Conservation (phyloP, 1,140 invertebrate genomes). For the Lerema accius region DNA sequence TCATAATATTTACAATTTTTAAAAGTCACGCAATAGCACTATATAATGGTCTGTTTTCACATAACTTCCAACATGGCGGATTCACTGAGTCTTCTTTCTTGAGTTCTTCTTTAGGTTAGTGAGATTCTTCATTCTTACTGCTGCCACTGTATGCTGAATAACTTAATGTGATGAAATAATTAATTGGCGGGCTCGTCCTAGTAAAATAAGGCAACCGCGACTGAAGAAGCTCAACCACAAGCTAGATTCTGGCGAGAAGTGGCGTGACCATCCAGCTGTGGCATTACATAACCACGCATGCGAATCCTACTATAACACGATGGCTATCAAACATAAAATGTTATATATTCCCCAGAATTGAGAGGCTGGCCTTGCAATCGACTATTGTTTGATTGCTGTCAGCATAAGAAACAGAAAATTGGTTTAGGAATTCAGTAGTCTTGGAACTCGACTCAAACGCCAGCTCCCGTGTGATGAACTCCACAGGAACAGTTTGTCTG, state of each 20-base stretch:
- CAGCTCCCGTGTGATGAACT: constrained; percentile 92
- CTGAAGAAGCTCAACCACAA: constrained; percentile 28
- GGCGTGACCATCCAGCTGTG: constrained; percentile 46
- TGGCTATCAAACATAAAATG: constrained; percentile 67
- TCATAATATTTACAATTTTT: constrained; percentile 9
- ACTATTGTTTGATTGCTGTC: constrained; percentile 88
- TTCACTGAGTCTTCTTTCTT: constrained; percentile 20
- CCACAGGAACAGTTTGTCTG: constrained; percentile 94
- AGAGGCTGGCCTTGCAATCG: constrained; percentile 93
- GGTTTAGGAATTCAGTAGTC: constrained; percentile 93
- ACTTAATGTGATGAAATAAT: constrained; percentile 47
- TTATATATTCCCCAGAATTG: constrained; percentile 84
- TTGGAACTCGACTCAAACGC: constrained; percentile 92
- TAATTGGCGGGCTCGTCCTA: constrained; percentile 60
- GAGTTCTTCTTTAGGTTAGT: constrained; percentile 13
- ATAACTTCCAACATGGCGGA: constrained; percentile 16
- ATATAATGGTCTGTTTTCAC: constrained; percentile 17
- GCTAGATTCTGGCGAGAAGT: constrained; percentile 34
- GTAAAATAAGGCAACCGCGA: constrained; percentile 60
- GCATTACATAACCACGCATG: constrained; percentile 73
- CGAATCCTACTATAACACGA: constrained; percentile 65
- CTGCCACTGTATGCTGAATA: constrained; percentile 49
- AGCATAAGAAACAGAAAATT: constrained; percentile 90
- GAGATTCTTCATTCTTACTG: constrained; percentile 35
- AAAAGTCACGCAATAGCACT: constrained; percentile 16